phyloP scores from a whole-genome alignment of 2,113 vertebrate species.

The Antechinus stuartii region DNA sequence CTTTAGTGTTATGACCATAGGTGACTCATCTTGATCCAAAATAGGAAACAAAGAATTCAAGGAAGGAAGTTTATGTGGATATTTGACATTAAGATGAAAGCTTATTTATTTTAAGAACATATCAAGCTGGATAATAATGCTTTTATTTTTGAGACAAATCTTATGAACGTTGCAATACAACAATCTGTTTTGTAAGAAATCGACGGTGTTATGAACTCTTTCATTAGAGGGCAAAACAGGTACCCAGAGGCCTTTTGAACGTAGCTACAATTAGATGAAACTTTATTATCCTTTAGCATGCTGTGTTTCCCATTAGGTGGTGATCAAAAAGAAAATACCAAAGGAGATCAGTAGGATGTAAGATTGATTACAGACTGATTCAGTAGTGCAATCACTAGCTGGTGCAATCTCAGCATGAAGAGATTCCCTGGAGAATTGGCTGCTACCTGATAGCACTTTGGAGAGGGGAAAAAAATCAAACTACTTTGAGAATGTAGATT shows the following conservation, averaged over 20 bases:
- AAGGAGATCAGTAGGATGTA: slow-evolving; percentile 86
- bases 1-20: background rate
- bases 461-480: slow-evolving; percentile 81
- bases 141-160: slow-evolving; percentile 61
- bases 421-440: slow-evolving; percentile 80
- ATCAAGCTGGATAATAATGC: slow-evolving; percentile 51
- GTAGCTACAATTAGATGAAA: slow-evolving; percentile 82
- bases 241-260: slow-evolving; percentile 74
- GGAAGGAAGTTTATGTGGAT: background rate
- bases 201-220: slow-evolving; percentile 68
- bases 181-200: slow-evolving; percentile 68
- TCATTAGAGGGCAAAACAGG: slow-evolving; percentile 76
- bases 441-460: slow-evolving; percentile 84
- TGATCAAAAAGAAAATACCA: slow-evolving; percentile 89
- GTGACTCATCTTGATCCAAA: background rate
- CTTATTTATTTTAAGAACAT: slow-evolving; percentile 46
- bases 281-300: slow-evolving; percentile 87
- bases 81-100: background rate
- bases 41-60: background rate
- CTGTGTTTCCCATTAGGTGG: slow-evolving; percentile 86
- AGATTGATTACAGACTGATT: slow-evolving; percentile 90
- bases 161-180: slow-evolving; percentile 36
- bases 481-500: slow-evolving; percentile 82
- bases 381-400: slow-evolving; percentile 87
- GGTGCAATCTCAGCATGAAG: slow-evolving; percentile 91